Base-by-base conservation (phyloP, 2,888 invertebrate species). In the Metacarcinus magister region DNA sequence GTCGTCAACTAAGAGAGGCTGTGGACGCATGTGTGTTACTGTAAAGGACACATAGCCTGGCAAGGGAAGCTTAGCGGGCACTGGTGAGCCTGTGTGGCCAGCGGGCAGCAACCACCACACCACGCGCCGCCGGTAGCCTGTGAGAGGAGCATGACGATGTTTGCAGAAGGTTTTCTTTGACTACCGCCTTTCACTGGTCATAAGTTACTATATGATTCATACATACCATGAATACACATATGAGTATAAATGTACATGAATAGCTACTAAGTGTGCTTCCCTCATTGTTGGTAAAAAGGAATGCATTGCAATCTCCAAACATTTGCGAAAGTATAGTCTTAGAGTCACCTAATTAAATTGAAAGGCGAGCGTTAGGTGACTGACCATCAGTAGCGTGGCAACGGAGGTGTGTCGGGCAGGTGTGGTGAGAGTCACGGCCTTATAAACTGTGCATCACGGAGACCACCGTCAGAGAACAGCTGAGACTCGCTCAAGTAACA, bases 291-390 rank as follows among this genome's bases (percentile, higher is more conserved):
- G 87, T 39, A 87, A n/a, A n/a, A 75, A 10, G 32, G 87, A 87
- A 19, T 32, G 87, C 16, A 39, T 32, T 39, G 16, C 39, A 87
- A 87, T 32, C 13, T 87, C 39, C 39, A 39, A 39, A 87, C 39
- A 19, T 87, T 87, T 87, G 87, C 87, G 39, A 39, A 87, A 87
- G 87, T 87, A 8, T 87, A 39, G 32, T 16, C 13, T 16, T 39
- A 32, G 87, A 87, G 87, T 87, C 32, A 87, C 87, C 39, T 87
- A 87, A 39, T 87, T 87, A 87, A 87, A 87, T 87, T 32, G 87
- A 87, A 87, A 87, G 87, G 87, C 87, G 39, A 39, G 39, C 39
- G 16, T 87, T 87, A 32, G 87, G 16, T 13, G 87, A 13, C 2
- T 39, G 87, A 87, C 3, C 87, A 87, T 13, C 87, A 13, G 39